Evolutionary conservation across 2,797 vertebrate species (phyloP).

Genomic region (Zenarchopterus dispar): DNA sequence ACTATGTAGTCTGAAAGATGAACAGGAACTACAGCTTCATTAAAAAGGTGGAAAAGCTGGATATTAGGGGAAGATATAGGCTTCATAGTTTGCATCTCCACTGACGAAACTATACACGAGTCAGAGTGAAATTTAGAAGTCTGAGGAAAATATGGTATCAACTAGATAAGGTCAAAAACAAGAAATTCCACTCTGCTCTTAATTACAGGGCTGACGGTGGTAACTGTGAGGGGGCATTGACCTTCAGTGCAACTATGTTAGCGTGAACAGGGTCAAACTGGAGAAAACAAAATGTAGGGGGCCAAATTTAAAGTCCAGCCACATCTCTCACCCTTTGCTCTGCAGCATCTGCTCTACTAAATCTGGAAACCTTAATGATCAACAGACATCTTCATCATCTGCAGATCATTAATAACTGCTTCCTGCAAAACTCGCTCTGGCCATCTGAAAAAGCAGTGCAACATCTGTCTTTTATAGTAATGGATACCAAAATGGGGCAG

Average conservation of each 20-base stretch:
- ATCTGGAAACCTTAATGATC: conserved; percentile 18
- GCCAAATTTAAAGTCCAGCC: conserved; percentile 18
- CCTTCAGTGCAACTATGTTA: conserved; percentile 1
- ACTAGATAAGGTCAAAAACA: no score
- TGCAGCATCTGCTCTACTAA: conserved; percentile 27
- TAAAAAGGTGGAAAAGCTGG: no score
- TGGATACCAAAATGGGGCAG: background rate
- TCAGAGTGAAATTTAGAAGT: no score
- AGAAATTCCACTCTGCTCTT: no score
- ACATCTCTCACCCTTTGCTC: conserved; percentile 16
- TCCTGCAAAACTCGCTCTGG: no score
- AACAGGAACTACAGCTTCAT: no score
- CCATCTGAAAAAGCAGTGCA: background rate
- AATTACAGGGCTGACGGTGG: background rate
- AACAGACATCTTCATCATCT: conserved; percentile 30
- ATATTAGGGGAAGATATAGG: no score
- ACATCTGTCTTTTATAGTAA: background rate
- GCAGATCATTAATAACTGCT: no score
- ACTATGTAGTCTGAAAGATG: background rate
- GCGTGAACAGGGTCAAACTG: conserved; percentile 8
- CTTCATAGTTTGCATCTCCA: no score
- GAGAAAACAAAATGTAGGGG: background rate
- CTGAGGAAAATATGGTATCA: no score
- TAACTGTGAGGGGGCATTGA: background rate
- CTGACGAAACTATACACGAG: no score